Evolutionary conservation across 2,797 vertebrate genomes (phyloP).

Genomic region (Anguilla obscura): DNA sequence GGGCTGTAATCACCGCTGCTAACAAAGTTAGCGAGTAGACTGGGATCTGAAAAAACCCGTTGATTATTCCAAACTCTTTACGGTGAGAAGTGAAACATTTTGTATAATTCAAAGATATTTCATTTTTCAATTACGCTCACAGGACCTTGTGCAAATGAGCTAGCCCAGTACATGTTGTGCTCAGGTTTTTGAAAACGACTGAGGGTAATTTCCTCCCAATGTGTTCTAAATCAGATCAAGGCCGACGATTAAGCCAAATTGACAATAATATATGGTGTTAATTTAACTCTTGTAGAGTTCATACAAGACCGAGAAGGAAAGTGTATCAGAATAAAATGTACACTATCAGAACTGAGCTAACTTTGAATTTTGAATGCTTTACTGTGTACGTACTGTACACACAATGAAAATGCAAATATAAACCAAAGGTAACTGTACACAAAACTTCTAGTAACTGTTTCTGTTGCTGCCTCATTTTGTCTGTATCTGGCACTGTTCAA

Average conservation of each 20-base stretch:
- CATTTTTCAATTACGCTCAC: constrained; percentile 12
- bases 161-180: background rate
- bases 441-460: background rate
- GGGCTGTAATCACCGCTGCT: background rate
- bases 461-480: background rate
- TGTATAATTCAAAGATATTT: constrained; percentile 20
- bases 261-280: background rate
- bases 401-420: background rate
- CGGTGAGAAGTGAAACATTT: background rate
- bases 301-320: background rate
- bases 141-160: background rate
- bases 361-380: background rate
- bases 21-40: constrained; percentile 15
- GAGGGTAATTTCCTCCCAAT: background rate
- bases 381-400: background rate
- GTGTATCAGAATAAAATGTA: background rate
- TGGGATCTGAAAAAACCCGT: background rate
- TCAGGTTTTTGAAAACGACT: background rate
- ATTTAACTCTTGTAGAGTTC: background rate
- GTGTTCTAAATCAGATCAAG: constrained; percentile 2
- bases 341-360: background rate
- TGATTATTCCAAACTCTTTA: constrained; percentile 20
- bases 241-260: background rate
- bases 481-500: background rate
- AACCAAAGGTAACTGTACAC: background rate